Evolutionary conservation across 2,113 vertebrate species (phyloP).

Genomic region (Bos javanicus): DNA sequence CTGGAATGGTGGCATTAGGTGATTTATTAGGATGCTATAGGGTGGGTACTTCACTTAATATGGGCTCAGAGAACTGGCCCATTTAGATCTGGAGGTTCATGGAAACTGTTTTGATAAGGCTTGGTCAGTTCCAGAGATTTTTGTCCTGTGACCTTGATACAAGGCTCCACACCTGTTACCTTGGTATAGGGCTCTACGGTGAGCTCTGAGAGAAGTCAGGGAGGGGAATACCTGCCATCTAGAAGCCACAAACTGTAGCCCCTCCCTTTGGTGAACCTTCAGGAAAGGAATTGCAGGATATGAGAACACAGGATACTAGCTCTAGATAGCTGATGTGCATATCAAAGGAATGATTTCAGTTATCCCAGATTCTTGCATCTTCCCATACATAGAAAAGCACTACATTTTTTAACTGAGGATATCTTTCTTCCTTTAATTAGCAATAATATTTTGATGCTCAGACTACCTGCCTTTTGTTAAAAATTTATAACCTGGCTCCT

Average conservation of each 20-base stretch:
- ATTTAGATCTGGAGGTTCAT: not conserved
- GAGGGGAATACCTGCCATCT: not conserved
- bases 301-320: not conserved
- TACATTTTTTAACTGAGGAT: not conserved
- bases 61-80: not conserved
- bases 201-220: not conserved
- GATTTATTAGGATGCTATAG: not conserved
- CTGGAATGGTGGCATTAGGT: not conserved
- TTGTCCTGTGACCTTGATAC: not conserved
- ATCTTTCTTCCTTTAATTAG: not conserved
- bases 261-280: not conserved
- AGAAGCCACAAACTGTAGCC: not conserved
- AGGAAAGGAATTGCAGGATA: not conserved
- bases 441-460: not conserved
- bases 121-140: not conserved
- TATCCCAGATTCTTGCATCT: not conserved
- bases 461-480: not conserved
- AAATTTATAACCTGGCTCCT: not conserved
- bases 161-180: not conserved
- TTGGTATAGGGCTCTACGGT: not conserved
- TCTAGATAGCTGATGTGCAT: not conserved
- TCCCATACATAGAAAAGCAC: not conserved
- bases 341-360: not conserved
- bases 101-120: not conserved
- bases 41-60: not conserved